Base-by-base conservation (phyloP, 2,888 invertebrate genomes). In the Gerosis bhagava region DNA sequence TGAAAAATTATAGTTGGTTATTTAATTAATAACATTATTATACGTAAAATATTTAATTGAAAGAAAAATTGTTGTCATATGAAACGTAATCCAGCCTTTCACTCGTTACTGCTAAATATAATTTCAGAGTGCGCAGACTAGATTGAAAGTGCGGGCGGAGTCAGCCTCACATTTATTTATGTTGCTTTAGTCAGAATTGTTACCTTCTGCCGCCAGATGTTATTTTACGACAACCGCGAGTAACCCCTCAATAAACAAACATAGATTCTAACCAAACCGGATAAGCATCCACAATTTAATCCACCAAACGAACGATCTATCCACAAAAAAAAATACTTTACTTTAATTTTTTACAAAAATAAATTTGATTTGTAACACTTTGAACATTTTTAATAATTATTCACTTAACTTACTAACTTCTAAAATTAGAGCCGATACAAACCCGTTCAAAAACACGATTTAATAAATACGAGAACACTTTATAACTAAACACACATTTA, bases 171-270 rank as follows among this genome's bases (percentile, higher is more conserved):
- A 81, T 83, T 86, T 86, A 84, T 87, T 86, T 86, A 82, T 80
- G 82, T 83, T 81, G 76, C 78, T 78, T 81, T 76, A 77, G 79
- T 77, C 81, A 79, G 78, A 77, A 78, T 69, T 73, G 69, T 75
- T 81, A 77, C 83, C 81, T 81, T 74, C 78, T 75, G 80, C 69
- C 78, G 73, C 83, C 84, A 87, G 82, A 86, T 86, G 86, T 81
- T 83, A 74, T 75, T 82, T 83, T 80, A 84, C 78, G 82, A 82
- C 81, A 74, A 71, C 74, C 74, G 21, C 11, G 8, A n/a, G n/a
- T 24, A 66, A 64, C 73, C 73, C 69, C 68, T 65, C 70, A 76
- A 77, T 73, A 77, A 82, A 77, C 79, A 74, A 72, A 70, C 5
- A 35, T 67, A 29, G 10, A 37, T 21, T 31, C 25, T 16, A 8